Percentiles rank a stretch among this genome's conserved stretches.
phyloP scores from a whole-genome alignment of 2,113 vertebrate genomes.

The Epinephelus moara region DNA sequence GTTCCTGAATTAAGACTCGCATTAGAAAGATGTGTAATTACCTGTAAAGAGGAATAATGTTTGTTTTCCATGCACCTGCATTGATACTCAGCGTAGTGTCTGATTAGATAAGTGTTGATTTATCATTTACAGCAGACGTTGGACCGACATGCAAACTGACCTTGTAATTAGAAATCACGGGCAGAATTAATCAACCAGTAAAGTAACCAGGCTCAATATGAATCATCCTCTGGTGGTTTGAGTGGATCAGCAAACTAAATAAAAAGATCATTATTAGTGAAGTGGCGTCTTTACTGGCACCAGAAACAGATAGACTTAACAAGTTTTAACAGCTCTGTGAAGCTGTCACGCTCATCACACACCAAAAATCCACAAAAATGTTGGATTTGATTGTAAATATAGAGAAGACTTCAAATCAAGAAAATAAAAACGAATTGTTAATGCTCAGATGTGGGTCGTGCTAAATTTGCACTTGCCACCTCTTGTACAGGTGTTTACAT shows the following conservation, averaged over 20 bases:
- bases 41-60: not conserved
- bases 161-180: not conserved
- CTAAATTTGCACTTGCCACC: too few species aligned
- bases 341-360: not conserved
- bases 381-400: too few species aligned
- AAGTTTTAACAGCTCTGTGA: not conserved
- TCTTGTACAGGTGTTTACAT: too few species aligned
- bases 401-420: too few species aligned
- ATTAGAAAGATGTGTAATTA: slow-evolving; percentile 1
- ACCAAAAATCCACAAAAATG: too few species aligned
- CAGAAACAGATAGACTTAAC: not conserved
- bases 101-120: slow-evolving; percentile 1
- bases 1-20: not conserved
- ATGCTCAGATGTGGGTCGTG: too few species aligned
- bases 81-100: not conserved
- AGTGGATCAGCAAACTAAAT: not conserved
- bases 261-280: not conserved
- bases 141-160: not conserved
- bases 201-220: not conserved
- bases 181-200: not conserved
- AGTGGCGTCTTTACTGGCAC: not conserved
- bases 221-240: not conserved
- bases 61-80: not conserved
- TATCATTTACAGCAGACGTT: not conserved
- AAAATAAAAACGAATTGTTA: too few species aligned